Conservation (phyloP, 2,113 vertebrate genomes). For the Oxyura jamaicensis region DNA sequence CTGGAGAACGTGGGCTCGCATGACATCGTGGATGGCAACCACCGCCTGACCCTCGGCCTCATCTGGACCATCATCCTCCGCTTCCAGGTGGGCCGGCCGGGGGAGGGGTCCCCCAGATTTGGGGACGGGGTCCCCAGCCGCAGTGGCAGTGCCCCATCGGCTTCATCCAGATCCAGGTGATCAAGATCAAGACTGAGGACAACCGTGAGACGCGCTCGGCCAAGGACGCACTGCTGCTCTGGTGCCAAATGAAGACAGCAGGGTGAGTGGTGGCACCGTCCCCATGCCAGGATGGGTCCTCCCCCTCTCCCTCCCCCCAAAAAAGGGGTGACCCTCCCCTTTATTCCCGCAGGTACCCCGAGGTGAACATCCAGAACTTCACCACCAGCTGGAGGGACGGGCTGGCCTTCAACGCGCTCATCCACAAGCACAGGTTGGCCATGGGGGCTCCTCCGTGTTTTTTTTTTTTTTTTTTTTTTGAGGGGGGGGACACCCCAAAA, state of each 20-base stretch:
- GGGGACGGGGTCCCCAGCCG: rapidly evolving
- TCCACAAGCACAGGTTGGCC: constrained; percentile 90
- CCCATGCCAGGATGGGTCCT: neutral
- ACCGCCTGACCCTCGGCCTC: constrained; percentile 91
- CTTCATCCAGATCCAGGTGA: constrained; percentile 88
- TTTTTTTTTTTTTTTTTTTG: too few relatives aligned
- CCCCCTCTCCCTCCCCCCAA: neutral
- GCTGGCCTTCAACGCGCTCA: constrained; percentile 94
- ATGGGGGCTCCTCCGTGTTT: rapidly evolving
- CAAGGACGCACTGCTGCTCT: constrained; percentile 93
- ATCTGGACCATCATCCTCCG: constrained; percentile 96
- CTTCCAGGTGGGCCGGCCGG: constrained; percentile 13
- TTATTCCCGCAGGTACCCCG: constrained; percentile 82
- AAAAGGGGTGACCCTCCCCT: too few relatives aligned
- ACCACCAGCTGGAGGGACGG: constrained; percentile 96
- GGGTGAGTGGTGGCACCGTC: too few relatives aligned
- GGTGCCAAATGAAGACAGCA: constrained; percentile 67
- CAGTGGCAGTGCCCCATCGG: neutral
- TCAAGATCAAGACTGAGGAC: constrained; percentile 94
- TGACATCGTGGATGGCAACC: constrained; percentile 94
- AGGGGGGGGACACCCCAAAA: neutral
- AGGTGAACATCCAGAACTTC: constrained; percentile 96
- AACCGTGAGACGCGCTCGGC: constrained; percentile 94
- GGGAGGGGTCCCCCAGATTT: too few relatives aligned
- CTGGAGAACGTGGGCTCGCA: constrained; percentile 95